Conservation (phyloP, 2,797 vertebrate genomes). For the Taeniopygia guttata region DNA sequence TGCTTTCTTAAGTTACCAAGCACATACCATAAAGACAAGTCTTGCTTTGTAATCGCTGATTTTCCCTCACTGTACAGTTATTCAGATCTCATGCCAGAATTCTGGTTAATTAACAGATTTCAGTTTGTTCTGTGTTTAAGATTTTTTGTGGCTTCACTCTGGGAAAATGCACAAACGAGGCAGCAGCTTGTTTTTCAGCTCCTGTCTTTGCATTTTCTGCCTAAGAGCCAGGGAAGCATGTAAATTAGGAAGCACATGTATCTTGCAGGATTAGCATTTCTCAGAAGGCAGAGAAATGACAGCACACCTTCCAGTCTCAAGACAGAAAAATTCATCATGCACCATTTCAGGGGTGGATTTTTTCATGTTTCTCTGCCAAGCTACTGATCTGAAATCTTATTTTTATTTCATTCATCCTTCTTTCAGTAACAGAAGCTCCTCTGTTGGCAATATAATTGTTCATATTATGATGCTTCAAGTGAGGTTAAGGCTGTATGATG, state of each 20-base stretch:
- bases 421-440: background rate
- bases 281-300: conserved; percentile 26
- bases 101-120: conserved; percentile 40
- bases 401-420: background rate
- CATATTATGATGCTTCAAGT: background rate
- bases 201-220: conserved; percentile 40
- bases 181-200: conserved; percentile 25
- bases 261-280: conserved; percentile 26
- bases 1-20: background rate
- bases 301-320: background rate
- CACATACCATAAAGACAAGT: background rate
- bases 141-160: conserved; percentile 19
- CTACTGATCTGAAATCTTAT: background rate
- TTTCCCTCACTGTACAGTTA: background rate
- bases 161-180: conserved; percentile 37
- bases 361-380: background rate
- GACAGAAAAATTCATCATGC: background rate
- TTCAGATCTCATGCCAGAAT: conserved; percentile 50
- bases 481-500: background rate
- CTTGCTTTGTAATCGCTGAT: background rate
- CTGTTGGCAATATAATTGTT: background rate
- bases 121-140: conserved; percentile 8
- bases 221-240: conserved; percentile 19
- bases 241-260: conserved; percentile 13
- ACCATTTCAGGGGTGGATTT: background rate